Evolutionary conservation across 1,140 invertebrate species (phyloP).

Genomic region (Drosophila lacertosa): DNA sequence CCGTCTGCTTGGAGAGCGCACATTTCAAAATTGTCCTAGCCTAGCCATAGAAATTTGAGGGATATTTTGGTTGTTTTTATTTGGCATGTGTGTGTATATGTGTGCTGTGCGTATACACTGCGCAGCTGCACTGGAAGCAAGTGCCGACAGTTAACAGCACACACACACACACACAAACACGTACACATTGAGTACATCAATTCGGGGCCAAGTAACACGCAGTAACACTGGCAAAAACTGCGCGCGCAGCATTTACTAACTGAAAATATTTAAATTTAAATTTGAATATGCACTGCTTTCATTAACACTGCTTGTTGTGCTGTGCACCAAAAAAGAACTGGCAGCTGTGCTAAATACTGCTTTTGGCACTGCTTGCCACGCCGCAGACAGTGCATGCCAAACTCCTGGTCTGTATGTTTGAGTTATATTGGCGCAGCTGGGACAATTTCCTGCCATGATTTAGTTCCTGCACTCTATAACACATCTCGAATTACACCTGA

Average conservation of each 20-base stretch:
- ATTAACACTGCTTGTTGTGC: not conserved
- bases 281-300: not conserved
- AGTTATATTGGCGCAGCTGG: not conserved
- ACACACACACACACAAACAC: too few relatives aligned
- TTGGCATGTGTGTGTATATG: not conserved
- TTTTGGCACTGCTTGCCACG: not conserved
- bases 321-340: not conserved
- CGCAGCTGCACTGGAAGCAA: slow-evolving; percentile 44
- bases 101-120: slow-evolving; percentile 1
- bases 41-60: slow-evolving; percentile 26
- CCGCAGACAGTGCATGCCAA: not conserved
- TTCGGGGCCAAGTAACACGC: slow-evolving; percentile 17
- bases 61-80: slow-evolving; percentile 26
- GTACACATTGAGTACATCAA: slow-evolving; percentile 59
- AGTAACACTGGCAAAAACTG: not conserved
- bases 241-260: not conserved
- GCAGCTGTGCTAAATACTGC: not conserved
- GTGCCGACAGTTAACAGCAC: slow-evolving; percentile 19
- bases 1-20: slow-evolving; percentile 7
- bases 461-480: not conserved
- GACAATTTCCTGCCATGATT: not conserved
- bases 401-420: not conserved
- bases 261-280: not conserved
- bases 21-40: slow-evolving; percentile 35
- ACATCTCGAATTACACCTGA: not conserved